Evolutionary conservation across 2,888 invertebrate species (phyloP).

Genomic region (Allacma fusca): DNA sequence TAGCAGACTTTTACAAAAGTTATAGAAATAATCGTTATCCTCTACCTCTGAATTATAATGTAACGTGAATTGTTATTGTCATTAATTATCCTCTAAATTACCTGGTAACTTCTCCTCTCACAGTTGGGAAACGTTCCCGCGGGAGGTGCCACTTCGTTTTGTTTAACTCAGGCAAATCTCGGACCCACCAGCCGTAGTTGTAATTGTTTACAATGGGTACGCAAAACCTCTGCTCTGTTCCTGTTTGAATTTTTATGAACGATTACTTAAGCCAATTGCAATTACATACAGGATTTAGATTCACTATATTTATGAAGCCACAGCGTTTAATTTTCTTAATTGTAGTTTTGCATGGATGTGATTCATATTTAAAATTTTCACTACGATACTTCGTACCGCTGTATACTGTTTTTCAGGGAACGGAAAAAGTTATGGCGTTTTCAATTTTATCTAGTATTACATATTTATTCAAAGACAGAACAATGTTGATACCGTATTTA

Average conservation of each 20-base stretch:
- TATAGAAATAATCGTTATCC: not conserved
- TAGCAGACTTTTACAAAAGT: not conserved
- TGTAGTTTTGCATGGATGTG: too few relatives aligned
- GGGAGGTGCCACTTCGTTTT: slow-evolving; percentile 54
- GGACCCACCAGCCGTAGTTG: slow-evolving; percentile 59
- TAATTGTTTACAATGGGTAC: slow-evolving; percentile 52
- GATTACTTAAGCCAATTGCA: too few relatives aligned
- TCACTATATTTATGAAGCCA: too few relatives aligned
- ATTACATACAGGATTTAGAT: too few relatives aligned
- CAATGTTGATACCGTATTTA: slow-evolving; percentile 47
- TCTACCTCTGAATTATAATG: too few relatives aligned
- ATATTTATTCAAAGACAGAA: not conserved
- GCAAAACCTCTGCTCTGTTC: slow-evolving; percentile 55
- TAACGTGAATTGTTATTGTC: not conserved
- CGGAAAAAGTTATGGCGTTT: too few relatives aligned
- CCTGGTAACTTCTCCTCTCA: slow-evolving; percentile 58
- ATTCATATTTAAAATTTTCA: too few relatives aligned
- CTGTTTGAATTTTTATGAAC: slow-evolving; percentile 38
- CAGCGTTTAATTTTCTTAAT: too few relatives aligned
- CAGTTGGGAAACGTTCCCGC: slow-evolving; percentile 52
- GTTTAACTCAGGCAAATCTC: slow-evolving; percentile 53
- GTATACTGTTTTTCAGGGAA: too few relatives aligned
- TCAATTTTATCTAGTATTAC: too few relatives aligned
- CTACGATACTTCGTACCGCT: too few relatives aligned
- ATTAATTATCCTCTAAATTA: slow-evolving; percentile 37